Percentiles rank a stretch among this genome's conserved stretches.
phyloP scores from a whole-genome alignment of 2,113 vertebrate genomes.

The Sigmodon hispidus region DNA sequence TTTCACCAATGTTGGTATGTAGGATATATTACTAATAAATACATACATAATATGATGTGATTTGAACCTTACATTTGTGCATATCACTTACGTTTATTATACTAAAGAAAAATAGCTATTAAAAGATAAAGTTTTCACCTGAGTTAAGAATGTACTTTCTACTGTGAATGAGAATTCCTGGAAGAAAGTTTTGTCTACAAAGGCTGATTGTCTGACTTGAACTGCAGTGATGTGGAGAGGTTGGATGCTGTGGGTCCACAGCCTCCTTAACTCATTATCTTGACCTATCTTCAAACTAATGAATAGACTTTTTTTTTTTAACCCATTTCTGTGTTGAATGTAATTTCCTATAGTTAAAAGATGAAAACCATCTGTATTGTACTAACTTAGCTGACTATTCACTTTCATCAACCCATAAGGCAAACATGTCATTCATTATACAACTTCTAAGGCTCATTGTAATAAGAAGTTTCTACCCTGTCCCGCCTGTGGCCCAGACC shows the following conservation, averaged over 20 bases:
- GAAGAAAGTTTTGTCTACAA: neutral
- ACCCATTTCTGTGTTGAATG: neutral
- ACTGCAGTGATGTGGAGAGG: neutral
- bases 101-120: neutral
- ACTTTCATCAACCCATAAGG: neutral
- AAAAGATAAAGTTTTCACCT: conserved; percentile 41
- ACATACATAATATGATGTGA: neutral
- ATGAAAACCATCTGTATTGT: neutral
- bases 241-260: neutral
- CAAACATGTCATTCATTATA: neutral
- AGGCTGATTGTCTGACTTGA: neutral
- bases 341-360: neutral
- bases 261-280: neutral
- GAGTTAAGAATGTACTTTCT: neutral
- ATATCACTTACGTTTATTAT: conserved; percentile 8
- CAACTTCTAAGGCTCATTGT: too few species aligned
- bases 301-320: neutral
- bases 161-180: neutral
- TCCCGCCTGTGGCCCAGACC: too few species aligned
- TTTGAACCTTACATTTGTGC: conserved; percentile 10
- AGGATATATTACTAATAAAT: neutral
- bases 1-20: neutral
- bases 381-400: neutral
- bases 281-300: neutral
- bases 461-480: too few species aligned